These are phyloP conservation scores for Pseudorhiza aurosa DNA, from an alignment of 30 jellyfish, hydroid and myxozoan species.

Conservation along the genomic window DNA sequence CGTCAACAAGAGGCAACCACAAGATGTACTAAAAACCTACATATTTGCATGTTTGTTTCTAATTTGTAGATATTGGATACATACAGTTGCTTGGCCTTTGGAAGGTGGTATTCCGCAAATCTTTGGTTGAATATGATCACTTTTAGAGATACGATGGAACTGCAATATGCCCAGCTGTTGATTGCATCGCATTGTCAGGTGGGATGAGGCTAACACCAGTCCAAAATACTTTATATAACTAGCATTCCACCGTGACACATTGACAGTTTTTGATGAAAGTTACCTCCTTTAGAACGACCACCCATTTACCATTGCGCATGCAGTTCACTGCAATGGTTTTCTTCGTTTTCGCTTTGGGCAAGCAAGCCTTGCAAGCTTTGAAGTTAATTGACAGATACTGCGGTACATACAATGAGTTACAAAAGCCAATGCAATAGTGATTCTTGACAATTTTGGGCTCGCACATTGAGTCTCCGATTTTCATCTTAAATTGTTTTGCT, in stretches of 20 bases:
- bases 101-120: slow-evolving; percentile 18
- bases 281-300: slow-evolving; percentile 9
- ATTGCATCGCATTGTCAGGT: slow-evolving; percentile 14
- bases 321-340: slow-evolving; percentile 51
- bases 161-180: slow-evolving; percentile 20
- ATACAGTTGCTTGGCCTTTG: slow-evolving; percentile 8
- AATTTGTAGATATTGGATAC: slow-evolving; percentile 9
- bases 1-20: background rate
- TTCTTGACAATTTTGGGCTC: slow-evolving; percentile 25
- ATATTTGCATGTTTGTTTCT: background rate
- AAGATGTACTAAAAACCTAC: background rate
- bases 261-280: slow-evolving; percentile 27
- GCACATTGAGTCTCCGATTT: slow-evolving; percentile 47
- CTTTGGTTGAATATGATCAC: background rate
- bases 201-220: background rate
- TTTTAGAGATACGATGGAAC: slow-evolving; percentile 19
- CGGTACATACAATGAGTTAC: slow-evolving; percentile 76
- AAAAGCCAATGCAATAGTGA: slow-evolving; percentile 62
- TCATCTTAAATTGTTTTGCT: slow-evolving; percentile 37
- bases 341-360: slow-evolving; percentile 42
- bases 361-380: slow-evolving; percentile 78
- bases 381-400: slow-evolving; percentile 45
- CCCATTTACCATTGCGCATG: slow-evolving; percentile 36
- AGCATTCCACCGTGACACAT: slow-evolving; percentile 58
- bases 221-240: background rate